Evolutionary conservation across 2,888 invertebrate genomes (phyloP), one percentile per base, ranked within the genome.

Genomic region (Clitarchus hookeri): DNA sequence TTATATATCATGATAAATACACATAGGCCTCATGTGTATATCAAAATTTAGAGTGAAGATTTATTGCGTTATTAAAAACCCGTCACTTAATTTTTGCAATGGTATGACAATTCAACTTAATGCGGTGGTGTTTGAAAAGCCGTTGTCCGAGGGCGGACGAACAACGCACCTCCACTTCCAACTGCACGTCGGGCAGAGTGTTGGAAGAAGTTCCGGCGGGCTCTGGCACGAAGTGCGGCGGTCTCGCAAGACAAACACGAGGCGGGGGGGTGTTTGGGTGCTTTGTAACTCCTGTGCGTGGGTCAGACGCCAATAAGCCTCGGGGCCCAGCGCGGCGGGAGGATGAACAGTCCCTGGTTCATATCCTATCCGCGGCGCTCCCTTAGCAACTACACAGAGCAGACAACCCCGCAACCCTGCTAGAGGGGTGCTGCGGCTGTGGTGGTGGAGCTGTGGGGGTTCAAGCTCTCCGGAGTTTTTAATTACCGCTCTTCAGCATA

Each of bases 381-480:
- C 23, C 65, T n/a, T n/a, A n/a, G 23, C 8, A 65, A 65, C 65
- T 65, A 65, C 65, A n/a, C 23, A 19, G 1, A 65, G 65, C 48
- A 36, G 36, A 36, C 36, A 48, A 48, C 48, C 6, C 48, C 48
- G 48, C 48, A 48, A 19, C 65, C 0, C n/a, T 65, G 65, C 23
- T 65, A 8, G 16, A 23, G 65, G 65, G 65, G 0, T 16, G 65
- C 6, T 13, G 65, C 23, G 19, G 65, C 8, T 3, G 65, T 11
- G 16, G 65, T 8, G 23, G 65, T 11, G 65, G 2, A 65, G 19
- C 13, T 1, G 8, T 8, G 12, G 65, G n/a, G 53, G 79, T 27
- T 85, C 82, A 85, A 85, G 85, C 23, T 82, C 53, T 19, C 53
- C 48, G 48, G 85, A 85, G 79, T 85, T 82, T 85, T 85, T 79